Evolutionary conservation across 1,140 invertebrate genomes (phyloP), one percentile per base, ranked within the genome.

Genomic region (Sesamia nonagrioides): DNA sequence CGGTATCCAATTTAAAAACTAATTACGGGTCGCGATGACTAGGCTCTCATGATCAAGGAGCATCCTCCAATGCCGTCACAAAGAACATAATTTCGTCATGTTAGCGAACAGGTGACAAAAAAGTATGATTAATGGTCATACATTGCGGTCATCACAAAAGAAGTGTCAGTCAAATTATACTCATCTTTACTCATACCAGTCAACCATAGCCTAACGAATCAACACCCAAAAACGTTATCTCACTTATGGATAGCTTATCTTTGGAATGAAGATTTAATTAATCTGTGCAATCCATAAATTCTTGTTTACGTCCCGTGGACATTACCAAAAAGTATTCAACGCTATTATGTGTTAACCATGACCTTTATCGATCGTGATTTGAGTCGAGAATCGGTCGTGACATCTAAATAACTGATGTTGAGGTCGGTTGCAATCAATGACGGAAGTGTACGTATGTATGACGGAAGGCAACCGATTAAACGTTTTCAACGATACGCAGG

Each of bases 11-110:
- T 92, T 92, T 92, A 90, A 92, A 93, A 93, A 91, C 91, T 93
- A 93, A 93, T 93, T 91, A 92, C 86, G 87, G 83, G 74, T 81
- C 77, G 81, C 83, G 89, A 89, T 90, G 89, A 91, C 91, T 91
- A 89, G 91, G 83, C 82, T 82, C 84, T 81, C 86, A 88, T 88
- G 85, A 84, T 82, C 87, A 84, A 89, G 87, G 80, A 89, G 85
- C 87, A 88, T 87, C 89, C 89, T 86, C 88, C 86, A 87, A 89
- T 83, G 80, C 77, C 76, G 77, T 78, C 84, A 92, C 90, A 93
- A 91, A 92, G 91, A 93, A 91, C 83, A 91, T 92, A 89, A 92
- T 91, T 92, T 92, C 87, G 85, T 91, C 92, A 90, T 92, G 90
- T 93, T 93, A 92, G 83, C 88, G 84, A 81, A 74, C 72, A 66